phyloP scores from a whole-genome alignment of 2,888 invertebrate genomes.

The Hipparchia sbordonii region DNA sequence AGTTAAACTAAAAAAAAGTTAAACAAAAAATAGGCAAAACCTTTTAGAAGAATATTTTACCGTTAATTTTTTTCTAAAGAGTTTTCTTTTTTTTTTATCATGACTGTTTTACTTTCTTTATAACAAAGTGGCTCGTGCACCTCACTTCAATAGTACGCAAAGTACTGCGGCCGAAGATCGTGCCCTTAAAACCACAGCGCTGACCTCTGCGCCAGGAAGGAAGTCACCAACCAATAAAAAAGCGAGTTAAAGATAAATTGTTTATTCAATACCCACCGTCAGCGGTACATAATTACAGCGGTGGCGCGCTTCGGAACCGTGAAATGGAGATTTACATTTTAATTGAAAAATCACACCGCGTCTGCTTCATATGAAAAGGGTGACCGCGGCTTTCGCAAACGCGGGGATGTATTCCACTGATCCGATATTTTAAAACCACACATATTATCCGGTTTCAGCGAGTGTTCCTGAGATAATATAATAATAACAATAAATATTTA shows the following conservation, averaged over 20 bases:
- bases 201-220: no score
- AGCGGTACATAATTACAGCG: conserved; percentile 22
- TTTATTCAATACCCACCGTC: conserved; percentile 22
- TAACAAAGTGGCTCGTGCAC: no score
- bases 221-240: conserved; percentile 3
- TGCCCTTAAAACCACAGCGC: no score
- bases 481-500: no score
- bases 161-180: no score
- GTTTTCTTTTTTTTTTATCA: no score
- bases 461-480: not conserved
- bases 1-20: no score
- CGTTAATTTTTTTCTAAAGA: no score
- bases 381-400: not conserved
- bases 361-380: conserved; percentile 21
- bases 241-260: conserved; percentile 14
- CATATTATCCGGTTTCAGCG: not conserved
- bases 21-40: no score
- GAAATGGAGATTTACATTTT: conserved; percentile 28
- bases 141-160: no score
- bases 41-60: no score
- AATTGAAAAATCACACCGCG: conserved; percentile 29
- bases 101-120: no score
- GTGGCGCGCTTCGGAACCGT: conserved; percentile 18
- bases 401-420: not conserved
- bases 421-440: not conserved